A percentile compares a stretch with the other conserved stretches of the same genome.
Conservation (phyloP, 2,888 invertebrate genomes). For the Eupelmus urozonus region DNA sequence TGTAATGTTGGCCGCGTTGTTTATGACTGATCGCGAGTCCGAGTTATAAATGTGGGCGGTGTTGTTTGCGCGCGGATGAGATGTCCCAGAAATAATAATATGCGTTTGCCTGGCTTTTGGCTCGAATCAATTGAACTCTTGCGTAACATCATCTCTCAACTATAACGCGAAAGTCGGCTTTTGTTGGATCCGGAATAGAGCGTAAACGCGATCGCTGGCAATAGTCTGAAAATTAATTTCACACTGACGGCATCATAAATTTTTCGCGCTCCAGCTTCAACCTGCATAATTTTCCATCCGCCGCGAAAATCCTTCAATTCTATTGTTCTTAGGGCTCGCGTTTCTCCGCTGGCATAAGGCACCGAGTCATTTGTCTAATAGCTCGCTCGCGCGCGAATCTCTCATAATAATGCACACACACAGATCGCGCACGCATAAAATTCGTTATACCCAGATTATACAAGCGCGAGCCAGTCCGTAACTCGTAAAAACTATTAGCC, state of each 20-base stretch:
- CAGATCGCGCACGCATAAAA: neutral
- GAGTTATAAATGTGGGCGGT: slow-evolving; percentile 3
- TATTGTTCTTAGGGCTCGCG: slow-evolving; percentile 38
- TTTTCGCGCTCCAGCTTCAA: slow-evolving; percentile 10
- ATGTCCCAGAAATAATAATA: slow-evolving; percentile 4
- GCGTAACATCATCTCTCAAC: too few species aligned
- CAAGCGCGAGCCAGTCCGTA: neutral
- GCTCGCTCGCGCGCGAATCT: neutral
- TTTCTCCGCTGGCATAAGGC: slow-evolving; percentile 30
- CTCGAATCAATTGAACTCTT: too few species aligned
- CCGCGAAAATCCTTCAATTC: slow-evolving; percentile 46
- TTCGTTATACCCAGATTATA: neutral
- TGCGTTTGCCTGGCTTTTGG: too few species aligned
- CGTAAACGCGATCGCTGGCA: too few species aligned
- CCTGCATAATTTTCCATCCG: slow-evolving; percentile 42
- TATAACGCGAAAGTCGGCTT: too few species aligned
- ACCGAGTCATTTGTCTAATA: slow-evolving; percentile 44
- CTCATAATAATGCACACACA: too few species aligned
- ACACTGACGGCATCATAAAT: neutral
- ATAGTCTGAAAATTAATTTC: too few species aligned
- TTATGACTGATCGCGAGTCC: slow-evolving; percentile 10
- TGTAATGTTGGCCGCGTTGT: neutral
- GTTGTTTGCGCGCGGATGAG: neutral
- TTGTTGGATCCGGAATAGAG: too few species aligned
- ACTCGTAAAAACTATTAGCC: slow-evolving; percentile 43